Evolutionary conservation across 1,140 invertebrate genomes (phyloP).

Genomic region (Aphaenogaster ashmeadi): DNA sequence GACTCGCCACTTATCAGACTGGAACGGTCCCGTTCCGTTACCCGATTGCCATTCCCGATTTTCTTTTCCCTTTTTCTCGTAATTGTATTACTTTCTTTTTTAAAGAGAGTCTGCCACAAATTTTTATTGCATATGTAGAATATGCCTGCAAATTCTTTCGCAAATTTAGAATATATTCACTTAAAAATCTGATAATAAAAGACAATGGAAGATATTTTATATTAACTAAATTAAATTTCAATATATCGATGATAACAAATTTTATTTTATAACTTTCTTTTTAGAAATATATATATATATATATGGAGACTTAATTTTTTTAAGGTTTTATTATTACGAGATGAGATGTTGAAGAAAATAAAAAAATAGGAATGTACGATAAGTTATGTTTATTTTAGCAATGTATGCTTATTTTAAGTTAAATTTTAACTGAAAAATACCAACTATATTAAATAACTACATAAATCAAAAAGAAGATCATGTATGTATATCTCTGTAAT

Average conservation of each 20-base stretch:
- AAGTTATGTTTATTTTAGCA: no score
- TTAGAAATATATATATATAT: background rate
- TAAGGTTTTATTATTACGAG: background rate
- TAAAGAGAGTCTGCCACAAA: background rate
- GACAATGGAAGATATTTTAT: background rate
- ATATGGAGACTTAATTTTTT: no score
- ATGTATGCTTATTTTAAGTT: no score
- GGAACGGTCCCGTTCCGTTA: constrained; percentile 17
- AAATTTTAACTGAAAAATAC: no score
- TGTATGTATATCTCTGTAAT: background rate
- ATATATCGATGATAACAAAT: background rate
- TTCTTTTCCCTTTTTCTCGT: background rate
- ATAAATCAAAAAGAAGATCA: background rate
- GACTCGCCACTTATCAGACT: constrained; percentile 59
- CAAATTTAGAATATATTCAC: background rate
- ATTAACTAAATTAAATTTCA: background rate
- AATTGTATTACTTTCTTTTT: background rate
- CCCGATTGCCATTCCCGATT: background rate
- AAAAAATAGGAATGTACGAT: no score
- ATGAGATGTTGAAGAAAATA: no score
- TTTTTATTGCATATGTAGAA: background rate
- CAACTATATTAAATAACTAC: no score
- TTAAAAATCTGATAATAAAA: background rate
- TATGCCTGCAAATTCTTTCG: background rate
- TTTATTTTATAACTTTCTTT: background rate